phyloP scores from a whole-genome alignment of 2,888 invertebrate species.

The Drosophila imparisetae region DNA sequence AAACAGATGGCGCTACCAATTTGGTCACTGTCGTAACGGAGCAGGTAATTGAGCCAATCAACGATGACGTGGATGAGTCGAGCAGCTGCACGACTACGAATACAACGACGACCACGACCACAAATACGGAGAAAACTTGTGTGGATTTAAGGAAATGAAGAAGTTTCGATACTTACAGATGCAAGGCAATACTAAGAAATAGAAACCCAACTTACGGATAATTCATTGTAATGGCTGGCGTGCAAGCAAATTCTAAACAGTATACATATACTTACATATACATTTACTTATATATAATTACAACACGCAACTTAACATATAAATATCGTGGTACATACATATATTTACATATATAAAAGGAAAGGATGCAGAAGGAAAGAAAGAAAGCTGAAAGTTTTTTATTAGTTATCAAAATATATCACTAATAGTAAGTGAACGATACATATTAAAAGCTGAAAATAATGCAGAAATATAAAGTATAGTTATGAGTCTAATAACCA shows the following conservation, averaged over 20 bases:
- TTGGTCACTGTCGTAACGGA: conserved; percentile 95
- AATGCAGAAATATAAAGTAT: conserved; percentile 71
- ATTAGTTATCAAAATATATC: conserved; percentile 66
- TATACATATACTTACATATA: conserved; percentile 58
- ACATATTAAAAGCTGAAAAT: conserved; percentile 75
- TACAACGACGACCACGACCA: conserved; percentile 67
- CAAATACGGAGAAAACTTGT: conserved; percentile 69
- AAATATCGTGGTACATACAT: conserved; percentile 45
- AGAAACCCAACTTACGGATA: conserved; percentile 36
- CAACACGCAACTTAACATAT: conserved; percentile 50
- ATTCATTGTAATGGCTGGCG: conserved; percentile 34
- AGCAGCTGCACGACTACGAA: conserved; percentile 67
- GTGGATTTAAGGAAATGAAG: conserved; percentile 58
- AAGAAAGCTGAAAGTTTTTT: conserved; percentile 56
- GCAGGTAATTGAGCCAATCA: conserved; percentile 86
- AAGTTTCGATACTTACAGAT: conserved; percentile 31
- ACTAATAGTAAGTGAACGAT: conserved; percentile 56
- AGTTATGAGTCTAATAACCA: conserved; percentile 60
- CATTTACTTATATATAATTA: conserved; percentile 53
- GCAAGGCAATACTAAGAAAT: conserved; percentile 57
- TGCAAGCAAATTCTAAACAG: conserved; percentile 57
- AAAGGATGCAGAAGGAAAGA: conserved; percentile 19
- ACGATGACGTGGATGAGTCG: conserved; percentile 63
- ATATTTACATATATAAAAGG: conserved; percentile 13
- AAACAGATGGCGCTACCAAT: conserved; percentile 90